phyloP scores from a whole-genome alignment of 2,888 invertebrate genomes.

The Eupithecia inturbata region DNA sequence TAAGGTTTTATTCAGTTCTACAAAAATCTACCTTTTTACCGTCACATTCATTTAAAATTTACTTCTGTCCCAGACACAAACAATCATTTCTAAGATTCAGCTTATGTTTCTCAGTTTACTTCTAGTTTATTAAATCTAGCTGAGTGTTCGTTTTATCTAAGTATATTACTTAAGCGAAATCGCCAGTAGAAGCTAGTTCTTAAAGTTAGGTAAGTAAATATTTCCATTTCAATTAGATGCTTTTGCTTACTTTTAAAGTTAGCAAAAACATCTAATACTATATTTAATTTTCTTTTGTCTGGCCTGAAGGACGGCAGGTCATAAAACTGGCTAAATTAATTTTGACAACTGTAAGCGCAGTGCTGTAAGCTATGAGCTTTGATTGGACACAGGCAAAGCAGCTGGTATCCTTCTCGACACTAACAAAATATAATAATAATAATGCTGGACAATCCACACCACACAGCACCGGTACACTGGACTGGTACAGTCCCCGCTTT shows the following conservation, averaged over 20 bases:
- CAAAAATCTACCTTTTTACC: neutral
- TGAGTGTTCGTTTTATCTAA: neutral
- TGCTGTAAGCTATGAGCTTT: constrained; percentile 19
- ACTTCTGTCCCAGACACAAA: neutral
- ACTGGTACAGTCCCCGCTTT: no score
- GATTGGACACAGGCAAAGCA: constrained; percentile 14
- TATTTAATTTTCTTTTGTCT: constrained; percentile 29
- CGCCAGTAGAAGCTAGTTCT: neutral
- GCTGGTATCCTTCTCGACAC: neutral
- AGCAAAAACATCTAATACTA: neutral
- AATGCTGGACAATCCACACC: no score
- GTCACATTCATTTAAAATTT: neutral
- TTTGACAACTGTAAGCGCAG: constrained; percentile 23
- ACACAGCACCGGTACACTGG: no score
- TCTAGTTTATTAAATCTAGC: neutral
- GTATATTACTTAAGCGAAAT: neutral
- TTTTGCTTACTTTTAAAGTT: constrained; percentile 33
- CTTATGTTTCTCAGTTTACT: neutral
- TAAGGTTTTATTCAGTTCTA: neutral
- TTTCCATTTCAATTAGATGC: constrained; percentile 30
- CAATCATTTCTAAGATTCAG: neutral
- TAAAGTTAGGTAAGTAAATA: constrained; percentile 20
- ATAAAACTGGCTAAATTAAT: constrained; percentile 36
- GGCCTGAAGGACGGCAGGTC: constrained; percentile 21
- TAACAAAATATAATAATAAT: neutral